phyloP scores from a whole-genome alignment of 2,797 vertebrate genomes.

The Halcyon chelicuti region DNA sequence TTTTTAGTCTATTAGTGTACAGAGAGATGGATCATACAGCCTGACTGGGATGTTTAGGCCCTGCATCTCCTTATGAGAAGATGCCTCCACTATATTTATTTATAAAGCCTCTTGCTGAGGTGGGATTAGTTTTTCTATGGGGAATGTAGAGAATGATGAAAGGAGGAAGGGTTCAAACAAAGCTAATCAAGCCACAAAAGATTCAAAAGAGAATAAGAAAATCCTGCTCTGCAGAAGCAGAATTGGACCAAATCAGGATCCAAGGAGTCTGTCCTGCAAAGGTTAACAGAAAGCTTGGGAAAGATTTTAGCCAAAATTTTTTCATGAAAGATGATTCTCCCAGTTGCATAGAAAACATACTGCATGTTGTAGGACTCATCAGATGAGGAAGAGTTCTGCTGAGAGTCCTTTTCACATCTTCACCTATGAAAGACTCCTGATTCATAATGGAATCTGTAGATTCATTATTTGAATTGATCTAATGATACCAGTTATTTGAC shows the following conservation, averaged over 20 bases:
- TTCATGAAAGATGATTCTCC: background rate
- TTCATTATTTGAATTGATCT: background rate
- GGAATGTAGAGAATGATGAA: background rate
- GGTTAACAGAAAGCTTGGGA: accelerated
- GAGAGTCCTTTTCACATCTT: background rate
- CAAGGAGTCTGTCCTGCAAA: background rate
- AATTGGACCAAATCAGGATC: background rate
- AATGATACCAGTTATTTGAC: background rate
- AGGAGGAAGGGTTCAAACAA: background rate
- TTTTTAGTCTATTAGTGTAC: background rate
- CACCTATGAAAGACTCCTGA: accelerated
- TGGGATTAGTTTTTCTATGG: background rate
- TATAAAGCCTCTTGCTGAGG: background rate
- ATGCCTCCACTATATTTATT: background rate
- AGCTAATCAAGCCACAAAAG: background rate
- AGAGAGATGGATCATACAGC: background rate
- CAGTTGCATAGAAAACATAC: background rate
- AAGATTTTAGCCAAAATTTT: background rate
- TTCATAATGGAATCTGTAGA: background rate
- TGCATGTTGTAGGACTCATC: background rate
- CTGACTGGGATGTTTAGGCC: accelerated
- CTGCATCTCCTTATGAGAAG: background rate
- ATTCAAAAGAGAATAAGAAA: background rate
- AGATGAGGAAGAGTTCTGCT: background rate
- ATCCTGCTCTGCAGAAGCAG: accelerated